Evolutionary conservation across 2,888 invertebrate species (phyloP).

Genomic region (Pollenia labialis): DNA sequence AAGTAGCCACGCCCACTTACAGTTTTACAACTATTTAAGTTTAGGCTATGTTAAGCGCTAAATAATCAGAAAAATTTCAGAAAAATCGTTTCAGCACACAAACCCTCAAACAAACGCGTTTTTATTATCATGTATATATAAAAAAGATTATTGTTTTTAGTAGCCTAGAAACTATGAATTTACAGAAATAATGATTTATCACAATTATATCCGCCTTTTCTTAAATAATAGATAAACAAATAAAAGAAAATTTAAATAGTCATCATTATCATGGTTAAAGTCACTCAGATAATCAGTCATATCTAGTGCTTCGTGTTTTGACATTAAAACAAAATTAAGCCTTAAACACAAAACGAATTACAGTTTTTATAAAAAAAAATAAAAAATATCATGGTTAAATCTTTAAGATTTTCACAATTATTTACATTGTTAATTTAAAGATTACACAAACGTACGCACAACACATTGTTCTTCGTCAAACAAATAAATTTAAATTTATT

Average conservation of each 20-base stretch:
- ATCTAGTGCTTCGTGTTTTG: background rate
- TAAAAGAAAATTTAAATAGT: background rate
- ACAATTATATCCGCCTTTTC: conserved; percentile 38
- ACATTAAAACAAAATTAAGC: background rate
- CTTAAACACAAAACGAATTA: background rate
- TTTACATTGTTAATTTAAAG: conserved; percentile 3
- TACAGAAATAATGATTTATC: background rate
- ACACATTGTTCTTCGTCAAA: background rate
- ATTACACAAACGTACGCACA: background rate
- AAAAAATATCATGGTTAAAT: background rate
- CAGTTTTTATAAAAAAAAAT: background rate
- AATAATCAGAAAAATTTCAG: too few species aligned
- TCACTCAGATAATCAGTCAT: background rate
- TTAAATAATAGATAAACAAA: background rate
- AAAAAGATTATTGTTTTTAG: background rate
- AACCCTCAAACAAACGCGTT: too few species aligned
- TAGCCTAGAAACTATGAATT: conserved; percentile 14
- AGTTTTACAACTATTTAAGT: too few species aligned
- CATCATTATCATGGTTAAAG: background rate
- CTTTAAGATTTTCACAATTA: background rate
- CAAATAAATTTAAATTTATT: conserved; percentile 20
- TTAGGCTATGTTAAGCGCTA: too few species aligned
- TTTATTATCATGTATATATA: too few species aligned
- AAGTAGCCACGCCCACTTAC: too few species aligned
- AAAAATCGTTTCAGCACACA: too few species aligned